Base-by-base conservation (phyloP, 2,888 invertebrate species). In the Drosophila infuscata region DNA sequence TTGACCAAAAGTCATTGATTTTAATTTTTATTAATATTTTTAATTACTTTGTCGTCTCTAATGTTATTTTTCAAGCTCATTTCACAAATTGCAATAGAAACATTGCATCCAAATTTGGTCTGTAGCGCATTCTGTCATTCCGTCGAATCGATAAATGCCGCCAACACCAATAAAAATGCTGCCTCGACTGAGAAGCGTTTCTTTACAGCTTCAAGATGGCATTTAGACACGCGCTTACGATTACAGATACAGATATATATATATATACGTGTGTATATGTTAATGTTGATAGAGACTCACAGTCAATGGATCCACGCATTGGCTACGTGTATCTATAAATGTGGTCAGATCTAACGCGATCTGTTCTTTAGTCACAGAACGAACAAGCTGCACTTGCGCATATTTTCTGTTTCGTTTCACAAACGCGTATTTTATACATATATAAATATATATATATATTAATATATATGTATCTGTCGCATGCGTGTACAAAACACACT, bases 161-260 rank as follows among this genome's bases (percentile, higher is more conserved):
- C 36, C 58, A 64, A 75, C 88, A 87, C 79, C 71, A 61, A n/a
- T 64, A 66, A 70, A 76, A 76, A 60, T 59, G 68, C 43, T 48
- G 54, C 38, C n/a, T 33, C 20, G 25, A 51, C 57, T 17, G 48
- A 52, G 63, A 51, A 52, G 32, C 30, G 60, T 52, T 30, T 20
- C 36, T 36, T 41, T 35, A 35, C 32, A 51, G 69, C 58, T 59
- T 52, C 4, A 43, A 36, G 43, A 25, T 36, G 36, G 41, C 70
- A 69, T 75, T 70, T 49, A 83, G 89, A 83, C 87, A 84, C 82
- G 83, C 85, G 89, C 85, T 74, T 57, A 72, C 66, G 83, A 65
- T 72, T 65, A 66, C 49, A 69, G 61, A 49, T 29, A 54, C 35
- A 60, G 46, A 25, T 53, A 38, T 25, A 9, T 8, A 9, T 41